phyloP scores from a whole-genome alignment of 2,888 invertebrate species.

The Cylindroiulus punctatus region DNA sequence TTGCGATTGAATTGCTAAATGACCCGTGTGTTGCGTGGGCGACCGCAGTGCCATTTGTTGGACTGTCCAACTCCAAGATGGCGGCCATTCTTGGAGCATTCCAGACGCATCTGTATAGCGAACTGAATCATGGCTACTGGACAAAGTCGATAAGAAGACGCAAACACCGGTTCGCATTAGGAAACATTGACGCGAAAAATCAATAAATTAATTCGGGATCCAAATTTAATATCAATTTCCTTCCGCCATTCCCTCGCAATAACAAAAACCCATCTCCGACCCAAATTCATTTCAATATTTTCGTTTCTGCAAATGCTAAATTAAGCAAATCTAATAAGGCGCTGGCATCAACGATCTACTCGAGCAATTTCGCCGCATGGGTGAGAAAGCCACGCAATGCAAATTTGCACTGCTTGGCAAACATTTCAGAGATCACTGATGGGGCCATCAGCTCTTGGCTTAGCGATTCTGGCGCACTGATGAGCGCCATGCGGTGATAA shows the following conservation, averaged over 20 bases:
- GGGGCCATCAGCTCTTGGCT: not conserved
- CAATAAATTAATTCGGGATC: slow-evolving; percentile 23
- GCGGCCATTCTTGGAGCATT: not conserved
- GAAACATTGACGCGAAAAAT: not conserved
- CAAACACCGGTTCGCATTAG: not conserved
- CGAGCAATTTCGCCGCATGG: not conserved
- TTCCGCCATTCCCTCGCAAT: slow-evolving; percentile 25
- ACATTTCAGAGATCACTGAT: not conserved
- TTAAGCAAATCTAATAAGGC: slow-evolving; percentile 2
- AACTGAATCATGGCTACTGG: slow-evolving; percentile 14
- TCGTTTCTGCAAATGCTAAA: slow-evolving; percentile 15
- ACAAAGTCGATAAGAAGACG: slow-evolving; percentile 38
- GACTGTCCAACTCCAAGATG: not conserved
- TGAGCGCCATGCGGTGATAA: not conserved
- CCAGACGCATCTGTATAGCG: not conserved
- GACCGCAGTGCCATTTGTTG: not conserved
- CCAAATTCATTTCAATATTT: not conserved
- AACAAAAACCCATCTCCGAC: not conserved
- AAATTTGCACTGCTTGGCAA: not conserved
- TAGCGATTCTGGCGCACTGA: not conserved
- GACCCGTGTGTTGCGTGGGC: not conserved
- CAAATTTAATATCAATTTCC: slow-evolving; percentile 38
- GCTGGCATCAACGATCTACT: not conserved
- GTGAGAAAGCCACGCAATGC: not conserved
- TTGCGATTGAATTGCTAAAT: slow-evolving; percentile 4